These are phyloP conservation scores for Paratilapia polleni DNA, from an alignment of 2,113 vertebrate species.

Conservation along the genomic window DNA sequence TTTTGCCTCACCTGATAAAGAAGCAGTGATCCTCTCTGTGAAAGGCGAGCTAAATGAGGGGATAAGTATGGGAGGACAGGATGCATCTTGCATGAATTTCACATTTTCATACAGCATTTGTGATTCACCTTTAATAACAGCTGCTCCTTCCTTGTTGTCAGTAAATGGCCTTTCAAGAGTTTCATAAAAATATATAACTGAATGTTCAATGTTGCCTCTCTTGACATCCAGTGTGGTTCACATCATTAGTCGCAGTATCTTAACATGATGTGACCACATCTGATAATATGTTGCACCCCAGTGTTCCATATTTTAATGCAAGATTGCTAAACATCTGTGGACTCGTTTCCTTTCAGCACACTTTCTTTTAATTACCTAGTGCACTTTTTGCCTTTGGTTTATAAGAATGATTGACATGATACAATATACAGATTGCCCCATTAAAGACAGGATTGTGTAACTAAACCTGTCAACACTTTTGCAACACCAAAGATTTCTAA, in stretches of 20 bases:
- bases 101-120: background rate
- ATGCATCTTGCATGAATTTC: background rate
- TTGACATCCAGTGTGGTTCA: background rate
- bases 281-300: background rate
- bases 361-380: background rate
- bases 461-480: background rate
- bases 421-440: background rate
- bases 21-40: background rate
- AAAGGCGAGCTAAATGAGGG: slow-evolving; percentile 10
- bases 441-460: background rate
- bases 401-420: background rate
- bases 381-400: background rate
- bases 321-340: background rate
- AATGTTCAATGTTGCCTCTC: background rate
- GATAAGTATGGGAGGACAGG: background rate
- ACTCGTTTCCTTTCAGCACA: background rate
- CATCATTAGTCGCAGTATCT: background rate
- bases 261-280: background rate
- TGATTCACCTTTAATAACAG: background rate
- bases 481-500: background rate
- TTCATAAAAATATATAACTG: background rate
- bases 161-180: background rate
- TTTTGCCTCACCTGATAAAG: slow-evolving; percentile 59
- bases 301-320: no score
- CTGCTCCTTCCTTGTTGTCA: background rate